Percentiles rank a stretch among this genome's conserved stretches.
Conservation (phyloP, 1,140 invertebrate species). For the Ooceraea biroi region DNA sequence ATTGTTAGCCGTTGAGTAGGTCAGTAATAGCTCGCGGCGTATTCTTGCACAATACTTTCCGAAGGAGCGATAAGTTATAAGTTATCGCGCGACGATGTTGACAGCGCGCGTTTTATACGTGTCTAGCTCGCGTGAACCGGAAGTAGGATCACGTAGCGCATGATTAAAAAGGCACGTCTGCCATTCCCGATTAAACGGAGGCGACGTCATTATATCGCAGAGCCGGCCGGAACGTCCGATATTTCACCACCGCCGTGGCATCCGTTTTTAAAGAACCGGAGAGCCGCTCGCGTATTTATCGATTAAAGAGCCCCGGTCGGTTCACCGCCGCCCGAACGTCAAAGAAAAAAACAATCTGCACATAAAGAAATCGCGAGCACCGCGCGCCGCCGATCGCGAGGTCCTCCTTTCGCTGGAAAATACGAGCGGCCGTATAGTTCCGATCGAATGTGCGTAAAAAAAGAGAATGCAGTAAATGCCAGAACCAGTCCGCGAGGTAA, state of each 20-base stretch:
- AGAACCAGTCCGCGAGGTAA: slow-evolving; percentile 2
- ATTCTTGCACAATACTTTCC: slow-evolving; percentile 29
- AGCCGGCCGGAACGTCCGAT: no score
- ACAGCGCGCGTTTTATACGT: slow-evolving; percentile 13
- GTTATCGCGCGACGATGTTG: slow-evolving; percentile 34
- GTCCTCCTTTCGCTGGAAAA: slow-evolving; percentile 57
- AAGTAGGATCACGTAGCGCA: not conserved
- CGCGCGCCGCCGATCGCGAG: slow-evolving; percentile 21
- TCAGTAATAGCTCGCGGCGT: slow-evolving; percentile 46
- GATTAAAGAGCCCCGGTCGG: slow-evolving; percentile 36
- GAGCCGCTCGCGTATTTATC: slow-evolving; percentile 31
- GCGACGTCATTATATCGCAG: no score
- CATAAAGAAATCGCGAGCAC: slow-evolving; percentile 52
- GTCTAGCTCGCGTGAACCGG: not conserved
- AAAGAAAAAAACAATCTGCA: slow-evolving; percentile 48
- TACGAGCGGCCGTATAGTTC: slow-evolving; percentile 32
- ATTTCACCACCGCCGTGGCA: no score
- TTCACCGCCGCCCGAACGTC: slow-evolving; percentile 2
- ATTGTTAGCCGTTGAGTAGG: slow-evolving; percentile 45
- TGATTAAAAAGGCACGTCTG: slow-evolving; percentile 12
- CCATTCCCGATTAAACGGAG: not conserved
- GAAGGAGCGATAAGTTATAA: slow-evolving; percentile 31
- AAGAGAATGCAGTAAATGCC: not conserved
- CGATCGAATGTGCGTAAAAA: slow-evolving; percentile 22
- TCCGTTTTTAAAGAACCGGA: no score